Percentiles rank a stretch among this genome's conserved stretches.
Evolutionary conservation across 2,113 vertebrate species (phyloP).

Genomic region (Ornithorhynchus anatinus): DNA sequence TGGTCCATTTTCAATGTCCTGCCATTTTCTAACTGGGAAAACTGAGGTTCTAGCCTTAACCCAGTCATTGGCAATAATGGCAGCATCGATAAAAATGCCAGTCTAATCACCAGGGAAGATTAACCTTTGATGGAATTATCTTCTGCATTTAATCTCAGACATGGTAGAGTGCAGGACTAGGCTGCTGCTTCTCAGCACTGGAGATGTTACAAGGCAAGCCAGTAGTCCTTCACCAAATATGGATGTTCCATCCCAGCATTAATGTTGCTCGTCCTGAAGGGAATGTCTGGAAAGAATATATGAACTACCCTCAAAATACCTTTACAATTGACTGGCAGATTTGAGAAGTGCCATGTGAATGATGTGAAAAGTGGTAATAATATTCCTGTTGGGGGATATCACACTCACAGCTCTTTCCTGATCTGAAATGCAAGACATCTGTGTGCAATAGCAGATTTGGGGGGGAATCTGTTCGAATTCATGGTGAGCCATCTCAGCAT

Average conservation of each 20-base stretch:
- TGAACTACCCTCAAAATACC: background rate
- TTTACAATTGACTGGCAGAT: background rate
- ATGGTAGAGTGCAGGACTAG: too few species aligned
- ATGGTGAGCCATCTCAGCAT: background rate
- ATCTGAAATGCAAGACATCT: background rate
- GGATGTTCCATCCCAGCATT: conserved; percentile 24
- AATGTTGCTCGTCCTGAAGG: conserved; percentile 1
- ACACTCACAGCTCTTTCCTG: background rate
- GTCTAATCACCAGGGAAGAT: too few species aligned
- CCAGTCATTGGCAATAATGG: too few species aligned
- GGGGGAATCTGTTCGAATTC: background rate
- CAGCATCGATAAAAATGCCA: too few species aligned
- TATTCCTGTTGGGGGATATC: background rate
- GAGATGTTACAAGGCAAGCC: too few species aligned
- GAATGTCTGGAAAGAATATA: conserved; percentile 6
- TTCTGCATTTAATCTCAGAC: too few species aligned
- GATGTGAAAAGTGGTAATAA: background rate
- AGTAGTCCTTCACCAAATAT: too few species aligned
- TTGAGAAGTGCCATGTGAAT: background rate
- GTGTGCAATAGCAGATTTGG: background rate
- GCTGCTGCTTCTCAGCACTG: too few species aligned
- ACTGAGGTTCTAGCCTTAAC: too few species aligned
- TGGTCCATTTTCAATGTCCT: too few species aligned
- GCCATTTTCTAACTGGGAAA: too few species aligned
- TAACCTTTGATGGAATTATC: too few species aligned